Base-by-base conservation (phyloP, 2,888 invertebrate genomes). In the Caenorhabditis plicata region DNA sequence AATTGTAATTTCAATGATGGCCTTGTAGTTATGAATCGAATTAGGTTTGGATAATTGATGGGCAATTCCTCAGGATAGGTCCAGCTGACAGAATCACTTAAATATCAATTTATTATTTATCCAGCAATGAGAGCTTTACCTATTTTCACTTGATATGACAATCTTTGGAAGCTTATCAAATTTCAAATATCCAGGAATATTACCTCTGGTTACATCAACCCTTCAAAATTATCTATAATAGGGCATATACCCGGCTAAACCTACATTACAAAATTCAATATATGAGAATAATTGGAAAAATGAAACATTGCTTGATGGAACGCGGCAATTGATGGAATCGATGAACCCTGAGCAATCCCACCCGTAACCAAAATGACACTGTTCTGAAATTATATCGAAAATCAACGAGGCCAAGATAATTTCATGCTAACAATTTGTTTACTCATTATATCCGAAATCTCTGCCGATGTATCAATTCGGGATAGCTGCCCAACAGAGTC, bases 101-200 rank as follows among this genome's bases (percentile, higher is more conserved):
- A 56, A 50, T 23, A 13, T 20, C 8, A 20, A 19, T 4, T 35
- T 15, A 15, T 19, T 5, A 33, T 5, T n/a, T 7, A 19, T 20
- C 5, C 9, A 19, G 19, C 3, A 15, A 19, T 11, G 5, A 5
- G 13, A 39, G 11, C 8, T 23, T 4, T n/a, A 60, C 60, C 49
- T 55, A 9, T 61, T 48, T 4, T 51, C 51, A 40, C 53, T 44
- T 5, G 48, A 51, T 8, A 62, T 31, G 4, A 62, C 22, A 23
- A 62, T 42, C 36, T 40, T 56, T 2, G 62, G 62, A 25, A 62
- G 48, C n/a, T 35, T 5, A 7, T 55, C 62, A 29, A 62, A 62
- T 17, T 62, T 23, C 7, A 55, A 32, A 35, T 56, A 56, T 31
- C 40, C 55, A 17, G 62, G 62, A 3, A 62, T 45, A 19, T 44